Evolutionary conservation across 1,140 invertebrate species (phyloP).

Genomic region (Telenomus remus): DNA sequence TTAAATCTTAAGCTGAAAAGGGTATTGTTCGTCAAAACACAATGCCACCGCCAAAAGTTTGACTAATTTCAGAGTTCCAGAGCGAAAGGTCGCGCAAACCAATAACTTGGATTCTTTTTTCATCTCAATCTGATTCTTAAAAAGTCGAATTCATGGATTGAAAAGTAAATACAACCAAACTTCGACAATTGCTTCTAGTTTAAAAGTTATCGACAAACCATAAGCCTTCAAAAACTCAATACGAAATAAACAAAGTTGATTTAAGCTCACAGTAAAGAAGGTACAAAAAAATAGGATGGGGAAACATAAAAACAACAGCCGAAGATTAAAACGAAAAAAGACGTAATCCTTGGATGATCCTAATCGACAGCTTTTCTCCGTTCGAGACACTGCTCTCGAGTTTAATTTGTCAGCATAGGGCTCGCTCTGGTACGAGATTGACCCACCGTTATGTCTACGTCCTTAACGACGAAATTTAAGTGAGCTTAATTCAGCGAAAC

Average conservation of each 20-base stretch:
- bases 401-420: constrained; percentile 36
- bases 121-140: not conserved
- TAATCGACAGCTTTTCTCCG: constrained; percentile 27
- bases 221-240: not conserved
- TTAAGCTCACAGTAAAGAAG: not conserved
- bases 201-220: not conserved
- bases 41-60: not conserved
- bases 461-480: constrained; percentile 24
- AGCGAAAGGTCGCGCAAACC: not conserved
- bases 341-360: constrained; percentile 44
- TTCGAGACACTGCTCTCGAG: constrained; percentile 27
- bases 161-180: not conserved
- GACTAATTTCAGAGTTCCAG: not conserved
- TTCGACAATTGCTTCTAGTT: not conserved
- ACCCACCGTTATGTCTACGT: constrained; percentile 8
- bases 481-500: constrained; percentile 17
- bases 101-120: not conserved
- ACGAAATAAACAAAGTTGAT: constrained; percentile 7
- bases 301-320: constrained; percentile 30
- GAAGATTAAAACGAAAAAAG: constrained; percentile 32
- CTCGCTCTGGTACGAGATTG: not conserved
- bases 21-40: not conserved
- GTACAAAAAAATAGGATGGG: not conserved
- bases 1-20: no score
- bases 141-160: not conserved